phyloP scores from a whole-genome alignment of 2,113 vertebrate genomes.

The Oenanthe oenanthe region DNA sequence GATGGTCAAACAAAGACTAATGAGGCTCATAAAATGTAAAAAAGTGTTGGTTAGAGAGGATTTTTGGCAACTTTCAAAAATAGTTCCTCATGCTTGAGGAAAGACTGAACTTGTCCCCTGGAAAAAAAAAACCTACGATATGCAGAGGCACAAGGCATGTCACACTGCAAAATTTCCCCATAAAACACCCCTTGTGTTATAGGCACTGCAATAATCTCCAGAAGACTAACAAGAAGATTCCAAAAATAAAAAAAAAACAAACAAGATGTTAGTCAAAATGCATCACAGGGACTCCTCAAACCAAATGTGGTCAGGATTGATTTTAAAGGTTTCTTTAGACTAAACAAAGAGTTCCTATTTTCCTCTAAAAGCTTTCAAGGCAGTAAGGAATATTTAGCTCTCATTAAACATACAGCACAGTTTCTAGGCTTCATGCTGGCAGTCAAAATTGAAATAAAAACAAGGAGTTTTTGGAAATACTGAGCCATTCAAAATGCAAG shows the following conservation, averaged over 20 bases:
- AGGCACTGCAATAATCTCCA: not conserved
- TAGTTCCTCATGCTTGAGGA: not conserved
- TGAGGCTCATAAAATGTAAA: not conserved
- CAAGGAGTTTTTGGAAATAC: not conserved
- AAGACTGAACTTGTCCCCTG: not conserved
- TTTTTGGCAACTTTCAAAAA: not conserved
- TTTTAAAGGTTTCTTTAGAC: not conserved
- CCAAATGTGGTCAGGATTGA: not conserved
- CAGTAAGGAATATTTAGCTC: not conserved
- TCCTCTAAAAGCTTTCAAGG: not conserved
- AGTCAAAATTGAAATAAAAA: not conserved
- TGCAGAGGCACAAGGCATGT: not conserved
- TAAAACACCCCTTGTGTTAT: not conserved
- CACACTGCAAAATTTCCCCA: not conserved
- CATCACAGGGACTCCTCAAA: not conserved
- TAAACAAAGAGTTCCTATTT: not conserved
- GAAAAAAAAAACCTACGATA: not conserved
- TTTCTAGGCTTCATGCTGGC: not conserved
- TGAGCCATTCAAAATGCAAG: not conserved
- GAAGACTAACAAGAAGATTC: not conserved
- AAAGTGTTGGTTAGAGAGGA: not conserved
- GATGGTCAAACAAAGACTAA: slow-evolving; percentile 16
- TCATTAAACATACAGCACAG: not conserved
- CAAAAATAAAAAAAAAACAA: not conserved
- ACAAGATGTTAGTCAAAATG: not conserved